Base-by-base conservation (phyloP, 2,113 vertebrate species). In the Mellivora capensis region DNA sequence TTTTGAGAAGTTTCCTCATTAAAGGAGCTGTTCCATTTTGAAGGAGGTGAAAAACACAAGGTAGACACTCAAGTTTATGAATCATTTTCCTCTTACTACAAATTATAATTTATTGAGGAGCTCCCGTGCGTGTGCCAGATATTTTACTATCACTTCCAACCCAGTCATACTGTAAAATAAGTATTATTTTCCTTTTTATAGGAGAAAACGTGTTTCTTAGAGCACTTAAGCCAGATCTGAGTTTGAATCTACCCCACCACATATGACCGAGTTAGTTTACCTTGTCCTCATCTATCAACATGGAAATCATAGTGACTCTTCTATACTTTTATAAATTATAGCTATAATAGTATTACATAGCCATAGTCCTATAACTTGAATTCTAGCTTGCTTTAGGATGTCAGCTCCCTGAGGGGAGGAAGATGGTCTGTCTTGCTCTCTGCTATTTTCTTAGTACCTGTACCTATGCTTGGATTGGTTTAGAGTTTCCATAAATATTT, bases 371-470 rank as follows among this genome's bases (percentile, higher is more conserved):
- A 6, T 25, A 71, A 34, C 82, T 37, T 57, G 52, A 54, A 76
- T 71, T 71, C 90, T 42, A 93, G 29, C 47, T 76, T 64, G 23
- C 44, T 80, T 52, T 15, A 81, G 44, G 44, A 42, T 23, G 29
- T 39, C 71, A 23, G 37, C 20, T 62, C 37, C 62, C 37, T 15
- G 34, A n/a, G 7, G 67, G 11, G 27, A 34, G n/a, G 29, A 17
- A 12, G n/a, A 2, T 0, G 6, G 4, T 61, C 23, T 42, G 37
- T 57, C 42, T 47, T 25, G 0, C 1, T 52, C 42, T 64, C 37
- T 86, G 44, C 34, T 34, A 0, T 31, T 7, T 42, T 74, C 44
- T 59, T 64, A 27, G 10, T 14, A 11, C 10, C 10, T 42, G 0
- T 52, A 15, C 14, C 52, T 31, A 6, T 37, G 64, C 4, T 12